Evolutionary conservation across 2,113 vertebrate species (phyloP), one percentile per base, ranked within the genome.

Genomic region (Amphiprion percula): DNA sequence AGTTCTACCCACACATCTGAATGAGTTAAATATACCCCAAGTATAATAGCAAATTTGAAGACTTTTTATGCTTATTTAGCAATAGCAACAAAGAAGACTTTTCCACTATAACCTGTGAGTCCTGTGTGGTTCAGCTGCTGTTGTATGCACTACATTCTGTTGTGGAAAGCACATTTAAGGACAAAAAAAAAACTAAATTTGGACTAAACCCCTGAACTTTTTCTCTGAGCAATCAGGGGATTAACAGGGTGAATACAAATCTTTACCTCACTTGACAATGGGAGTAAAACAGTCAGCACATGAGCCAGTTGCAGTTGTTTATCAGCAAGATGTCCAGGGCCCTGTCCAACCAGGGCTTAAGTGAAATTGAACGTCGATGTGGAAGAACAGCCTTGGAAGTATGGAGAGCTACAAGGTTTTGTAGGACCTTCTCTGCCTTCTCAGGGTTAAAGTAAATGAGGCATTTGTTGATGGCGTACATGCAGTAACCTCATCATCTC

Each of bases 281-380:
- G 62, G 74, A 89, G 86, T 84, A 61, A 85, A 87, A 84, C 62
- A 79, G 69, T 81, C 83, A 80, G 69, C 58, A n/a, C 71, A 83
- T 9, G 4, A 68, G 69, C 67, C 69, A 78, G 61, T 52, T 79
- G 52, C 79, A 84, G 79, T 78, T 84, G 82, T 89, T 84, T 72
- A 88, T 88, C 72, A 67, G 59, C 28, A 47, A 73, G 12, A 75
- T 68, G 62, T 66, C 63, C 62, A 50, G 52, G 16, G 39, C 9
- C 14, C 21, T 28, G 41, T 86, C 83, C 70, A 84, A 68, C 2
- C 2, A 37, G 49, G 72, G 76, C 67, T 90, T 80, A 91, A 87
- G 47, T 86, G 72, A 73, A 79, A 82, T 77, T 62, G 53, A 85
- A 84, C 87, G 87, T 87, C 77, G 88, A 87, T 53, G 65, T 86